These are phyloP conservation scores for Calephelis nemesis DNA, from an alignment of 1,140 invertebrate genomes.

Conservation along the genomic window DNA sequence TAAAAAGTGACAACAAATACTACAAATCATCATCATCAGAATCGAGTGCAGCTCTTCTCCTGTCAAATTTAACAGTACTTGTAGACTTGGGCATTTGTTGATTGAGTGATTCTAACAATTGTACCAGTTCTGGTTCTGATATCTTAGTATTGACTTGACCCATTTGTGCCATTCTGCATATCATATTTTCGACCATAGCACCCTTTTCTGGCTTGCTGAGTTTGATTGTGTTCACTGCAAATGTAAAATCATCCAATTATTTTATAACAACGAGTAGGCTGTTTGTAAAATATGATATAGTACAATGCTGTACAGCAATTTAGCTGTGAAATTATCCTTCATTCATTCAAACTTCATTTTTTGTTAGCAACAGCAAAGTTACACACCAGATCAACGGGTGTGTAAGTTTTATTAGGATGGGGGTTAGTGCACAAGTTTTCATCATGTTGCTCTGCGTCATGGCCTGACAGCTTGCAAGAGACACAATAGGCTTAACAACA, in stretches of 20 bases:
- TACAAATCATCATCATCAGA: constrained; percentile 86
- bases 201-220: constrained; percentile 97
- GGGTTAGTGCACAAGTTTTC: too few relatives aligned
- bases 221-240: constrained; percentile 94
- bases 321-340: too few relatives aligned
- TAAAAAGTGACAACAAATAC: constrained; percentile 27
- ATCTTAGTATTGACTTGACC: constrained; percentile 90
- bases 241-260: constrained; percentile 31
- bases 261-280: constrained; percentile 3
- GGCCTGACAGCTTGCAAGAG: too few relatives aligned
- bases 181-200: constrained; percentile 94
- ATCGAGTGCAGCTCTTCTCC: constrained; percentile 90
- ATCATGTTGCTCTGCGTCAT: too few relatives aligned
- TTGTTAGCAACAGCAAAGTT: too few relatives aligned
- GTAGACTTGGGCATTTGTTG: constrained; percentile 89
- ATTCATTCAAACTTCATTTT: too few relatives aligned
- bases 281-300: too few relatives aligned
- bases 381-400: too few relatives aligned
- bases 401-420: too few relatives aligned
- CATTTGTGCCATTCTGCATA: constrained; percentile 94
- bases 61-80: constrained; percentile 92
- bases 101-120: constrained; percentile 91
- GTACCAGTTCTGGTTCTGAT: constrained; percentile 91
- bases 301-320: too few relatives aligned
- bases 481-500: too few relatives aligned